Evolutionary conservation across 1,140 invertebrate species (phyloP).

Genomic region (Drosophila grimshawi): DNA sequence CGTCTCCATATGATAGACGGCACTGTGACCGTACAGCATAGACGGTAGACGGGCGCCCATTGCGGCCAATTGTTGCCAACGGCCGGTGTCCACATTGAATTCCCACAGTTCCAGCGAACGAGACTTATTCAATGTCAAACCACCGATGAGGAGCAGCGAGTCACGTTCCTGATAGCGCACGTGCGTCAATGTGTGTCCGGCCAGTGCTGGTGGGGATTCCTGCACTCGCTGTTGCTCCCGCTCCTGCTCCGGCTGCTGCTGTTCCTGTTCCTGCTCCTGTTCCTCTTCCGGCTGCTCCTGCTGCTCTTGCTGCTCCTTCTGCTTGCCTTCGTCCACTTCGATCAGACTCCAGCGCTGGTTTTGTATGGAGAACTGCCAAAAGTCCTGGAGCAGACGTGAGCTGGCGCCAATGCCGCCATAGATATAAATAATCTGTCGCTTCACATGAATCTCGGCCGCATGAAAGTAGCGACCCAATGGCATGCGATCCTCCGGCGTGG

Average conservation of each 20-base stretch:
- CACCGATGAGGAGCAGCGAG: slow-evolving; percentile 94
- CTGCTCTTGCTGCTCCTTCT: slow-evolving; percentile 8
- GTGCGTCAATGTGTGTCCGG: slow-evolving; percentile 95
- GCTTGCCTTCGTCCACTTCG: slow-evolving; percentile 41
- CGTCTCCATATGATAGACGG: slow-evolving; percentile 92
- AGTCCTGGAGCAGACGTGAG: slow-evolving; percentile 90
- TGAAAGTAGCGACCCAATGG: slow-evolving; percentile 95
- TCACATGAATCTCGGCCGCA: slow-evolving; percentile 93
- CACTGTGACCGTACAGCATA: slow-evolving; percentile 95
- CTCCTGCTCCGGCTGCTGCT: too few species aligned
- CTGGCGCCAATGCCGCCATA: slow-evolving; percentile 91
- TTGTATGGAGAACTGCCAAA: slow-evolving; percentile 97
- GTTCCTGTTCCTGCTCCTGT: not conserved
- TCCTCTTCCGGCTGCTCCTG: not conserved
- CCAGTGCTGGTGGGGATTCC: slow-evolving; percentile 88
- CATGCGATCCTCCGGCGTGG: slow-evolving; percentile 92
- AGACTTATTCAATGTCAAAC: slow-evolving; percentile 91
- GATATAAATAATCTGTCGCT: slow-evolving; percentile 93
- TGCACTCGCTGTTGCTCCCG: not conserved
- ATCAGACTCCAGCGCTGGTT: slow-evolving; percentile 92
- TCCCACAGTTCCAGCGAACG: slow-evolving; percentile 92
- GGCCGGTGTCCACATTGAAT: slow-evolving; percentile 90
- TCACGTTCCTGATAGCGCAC: slow-evolving; percentile 90
- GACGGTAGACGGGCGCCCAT: slow-evolving; percentile 89
- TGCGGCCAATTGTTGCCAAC: slow-evolving; percentile 89